Base-by-base conservation (phyloP, 2,888 invertebrate species). In the Diabrotica balteata region DNA sequence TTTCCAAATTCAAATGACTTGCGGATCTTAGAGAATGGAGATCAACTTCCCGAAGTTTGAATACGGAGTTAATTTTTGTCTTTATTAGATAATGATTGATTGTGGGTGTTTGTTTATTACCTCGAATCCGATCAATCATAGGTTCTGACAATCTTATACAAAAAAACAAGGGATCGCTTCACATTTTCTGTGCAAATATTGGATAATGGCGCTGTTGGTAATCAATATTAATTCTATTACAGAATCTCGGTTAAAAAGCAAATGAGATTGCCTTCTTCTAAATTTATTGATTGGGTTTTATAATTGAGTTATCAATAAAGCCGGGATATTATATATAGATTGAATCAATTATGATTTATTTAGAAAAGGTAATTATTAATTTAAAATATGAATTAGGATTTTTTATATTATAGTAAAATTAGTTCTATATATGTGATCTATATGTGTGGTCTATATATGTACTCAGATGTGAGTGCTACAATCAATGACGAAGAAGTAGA, bases 21-120 rank as follows among this genome's bases (percentile, higher is more conserved):
- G 63, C 22, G 58, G 43, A 64, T 50, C 46, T 47, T 59, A 53
- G 10, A 45, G 8, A 45, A 45, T 8, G 9, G 55, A n/a, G 43
- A 43, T 43, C 42, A 10, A 43, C n/a, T 54, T 42, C 42, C 32
- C 42, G 2, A 9, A n/a, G 42, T 53, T 32, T 47, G 53, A 32
- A 53, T 61, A 42, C 22, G 45, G 61, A 61, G 61, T 49, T 62
- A 62, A 57, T 62, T 66, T 47, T 22, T 51, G 22, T 62, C 58
- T 57, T 57, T 58, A 66, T 62, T 62, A 62, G 58, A 52, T 53
- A 46, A 42, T 66, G 66, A 66, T 66, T 66, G 66, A 62, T 62
- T 58, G 45, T 61, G 45, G 8, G 7, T 11, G 51, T 51, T 57
- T 51, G 52, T 47, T 61, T 51, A 55, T 62, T 54, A 62, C 43